Conservation (phyloP, 2,113 vertebrate species). For the Physeter macrocephalus region DNA sequence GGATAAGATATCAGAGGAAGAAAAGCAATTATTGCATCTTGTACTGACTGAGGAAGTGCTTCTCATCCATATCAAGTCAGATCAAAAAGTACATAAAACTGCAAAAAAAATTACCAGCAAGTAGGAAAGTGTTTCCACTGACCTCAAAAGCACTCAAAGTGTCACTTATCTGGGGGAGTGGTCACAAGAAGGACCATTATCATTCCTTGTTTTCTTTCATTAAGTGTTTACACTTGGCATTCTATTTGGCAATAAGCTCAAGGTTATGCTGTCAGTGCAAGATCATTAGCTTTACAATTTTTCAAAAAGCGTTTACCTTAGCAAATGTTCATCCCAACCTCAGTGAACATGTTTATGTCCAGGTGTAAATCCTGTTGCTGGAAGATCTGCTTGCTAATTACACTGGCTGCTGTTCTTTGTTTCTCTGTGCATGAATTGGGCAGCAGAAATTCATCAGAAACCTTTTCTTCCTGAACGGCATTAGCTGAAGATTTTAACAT, state of each 20-base stretch:
- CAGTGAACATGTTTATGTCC: constrained; percentile 47
- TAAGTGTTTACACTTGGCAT: constrained; percentile 47
- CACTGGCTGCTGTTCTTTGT: constrained; percentile 40
- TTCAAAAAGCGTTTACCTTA: constrained; percentile 57
- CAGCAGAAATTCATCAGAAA: constrained; percentile 55
- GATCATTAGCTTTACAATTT: constrained; percentile 69
- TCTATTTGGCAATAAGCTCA: constrained; percentile 52
- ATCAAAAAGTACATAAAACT: constrained; percentile 49
- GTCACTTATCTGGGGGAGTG: neutral
- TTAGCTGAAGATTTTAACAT: constrained; percentile 14
- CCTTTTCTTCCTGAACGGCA: constrained; percentile 47
- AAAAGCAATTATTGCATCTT: constrained; percentile 20
- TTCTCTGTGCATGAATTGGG: neutral
- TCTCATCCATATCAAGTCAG: constrained; percentile 14
- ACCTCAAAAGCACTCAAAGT: neutral
- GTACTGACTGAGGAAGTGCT: constrained; percentile 8
- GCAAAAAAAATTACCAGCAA: neutral
- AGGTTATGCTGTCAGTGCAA: constrained; percentile 61
- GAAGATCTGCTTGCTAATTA: constrained; percentile 51
- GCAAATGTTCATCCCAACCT: constrained; percentile 41
- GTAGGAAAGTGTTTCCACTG: neutral
- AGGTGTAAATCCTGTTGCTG: constrained; percentile 61
- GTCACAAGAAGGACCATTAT: constrained; percentile 7
- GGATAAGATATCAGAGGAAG: neutral
- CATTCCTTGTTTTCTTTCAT: neutral